Conservation (phyloP, 2,113 vertebrate genomes). For the Puma concolor region DNA sequence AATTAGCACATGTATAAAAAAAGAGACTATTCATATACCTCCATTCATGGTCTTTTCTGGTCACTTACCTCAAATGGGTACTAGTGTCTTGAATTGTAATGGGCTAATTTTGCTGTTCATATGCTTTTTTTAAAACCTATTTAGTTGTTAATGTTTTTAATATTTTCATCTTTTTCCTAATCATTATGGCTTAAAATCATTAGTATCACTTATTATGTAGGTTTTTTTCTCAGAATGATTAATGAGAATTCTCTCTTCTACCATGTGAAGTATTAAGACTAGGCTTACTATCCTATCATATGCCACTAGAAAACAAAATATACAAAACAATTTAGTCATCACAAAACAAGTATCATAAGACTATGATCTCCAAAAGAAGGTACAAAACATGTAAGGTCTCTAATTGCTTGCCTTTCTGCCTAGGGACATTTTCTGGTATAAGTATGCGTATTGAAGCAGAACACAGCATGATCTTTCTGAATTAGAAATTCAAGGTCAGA, state of each 20-base stretch:
- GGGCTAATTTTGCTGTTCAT: not conserved
- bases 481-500: not conserved
- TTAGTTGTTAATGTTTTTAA: not conserved
- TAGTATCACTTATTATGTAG: not conserved
- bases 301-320: not conserved
- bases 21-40: not conserved
- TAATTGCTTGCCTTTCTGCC: not conserved
- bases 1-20: not conserved
- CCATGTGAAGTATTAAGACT: not conserved
- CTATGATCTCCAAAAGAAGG: not conserved
- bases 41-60: not conserved
- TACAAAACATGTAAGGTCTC: not conserved
- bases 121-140: not conserved
- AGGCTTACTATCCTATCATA: not conserved
- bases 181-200: not conserved
- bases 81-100: not conserved
- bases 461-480: not conserved
- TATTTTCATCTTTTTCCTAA: not conserved
- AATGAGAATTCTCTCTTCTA: not conserved
- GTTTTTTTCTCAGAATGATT: not conserved
- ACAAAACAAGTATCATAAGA: not conserved
- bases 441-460: not conserved
- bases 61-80: not conserved
- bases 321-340: not conserved
- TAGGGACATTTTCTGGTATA: not conserved